phyloP scores from a whole-genome alignment of 1,140 invertebrate genomes.

The Potamilus streckersoni region DNA sequence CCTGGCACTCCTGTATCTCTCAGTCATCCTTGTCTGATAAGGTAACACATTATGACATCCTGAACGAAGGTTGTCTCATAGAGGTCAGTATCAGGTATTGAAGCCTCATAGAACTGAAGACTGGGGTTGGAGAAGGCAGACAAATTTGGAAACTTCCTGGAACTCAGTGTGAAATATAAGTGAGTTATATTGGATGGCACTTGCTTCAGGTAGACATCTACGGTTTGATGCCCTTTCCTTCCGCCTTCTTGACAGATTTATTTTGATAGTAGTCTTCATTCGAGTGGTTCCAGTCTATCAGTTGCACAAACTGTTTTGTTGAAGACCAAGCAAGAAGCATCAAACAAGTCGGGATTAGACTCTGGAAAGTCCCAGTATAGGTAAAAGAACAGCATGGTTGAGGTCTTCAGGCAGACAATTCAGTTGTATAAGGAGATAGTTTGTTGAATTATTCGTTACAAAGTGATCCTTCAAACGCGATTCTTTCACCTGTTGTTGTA shows the following conservation, averaged over 20 bases:
- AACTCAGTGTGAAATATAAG: constrained; percentile 12
- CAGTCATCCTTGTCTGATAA: constrained; percentile 1
- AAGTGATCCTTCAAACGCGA: background rate
- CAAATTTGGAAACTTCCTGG: constrained; percentile 8
- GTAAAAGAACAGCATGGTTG: constrained; percentile 13
- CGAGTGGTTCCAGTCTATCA: constrained; percentile 17
- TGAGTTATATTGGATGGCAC: constrained; percentile 9
- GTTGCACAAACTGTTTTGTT: constrained; percentile 10
- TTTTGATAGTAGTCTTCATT: constrained; percentile 9
- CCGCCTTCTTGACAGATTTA: constrained; percentile 6
- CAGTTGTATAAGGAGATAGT: constrained; percentile 3
- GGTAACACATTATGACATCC: constrained; percentile 21
- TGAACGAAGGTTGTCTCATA: constrained; percentile 1
- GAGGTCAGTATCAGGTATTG: background rate
- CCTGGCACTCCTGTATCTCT: constrained; percentile 11
- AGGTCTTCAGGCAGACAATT: constrained; percentile 16
- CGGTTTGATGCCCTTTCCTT: constrained; percentile 2
- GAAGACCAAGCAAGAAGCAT: constrained; percentile 11
- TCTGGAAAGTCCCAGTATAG: constrained; percentile 17
- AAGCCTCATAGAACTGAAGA: constrained; percentile 13
- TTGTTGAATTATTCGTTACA: constrained; percentile 3
- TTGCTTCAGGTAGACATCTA: constrained; percentile 3
- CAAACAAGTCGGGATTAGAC: constrained; percentile 10
- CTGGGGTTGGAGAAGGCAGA: constrained; percentile 7
- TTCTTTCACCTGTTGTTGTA: too few relatives aligned